Conservation (phyloP, 2,888 invertebrate genomes). For the Sturmia bella region DNA sequence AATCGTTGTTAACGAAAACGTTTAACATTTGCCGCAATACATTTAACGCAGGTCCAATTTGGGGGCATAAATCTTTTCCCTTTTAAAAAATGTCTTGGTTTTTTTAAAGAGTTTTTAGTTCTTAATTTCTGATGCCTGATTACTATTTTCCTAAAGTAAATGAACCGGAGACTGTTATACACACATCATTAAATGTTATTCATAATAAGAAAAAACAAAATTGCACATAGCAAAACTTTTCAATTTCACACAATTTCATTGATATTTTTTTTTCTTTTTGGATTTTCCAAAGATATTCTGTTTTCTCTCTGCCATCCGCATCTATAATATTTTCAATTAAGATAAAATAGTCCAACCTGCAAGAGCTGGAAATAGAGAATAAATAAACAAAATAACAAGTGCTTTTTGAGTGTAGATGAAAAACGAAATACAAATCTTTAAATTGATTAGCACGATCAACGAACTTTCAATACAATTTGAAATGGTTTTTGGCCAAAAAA, state of each 20-base stretch:
- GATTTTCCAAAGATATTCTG: conserved; percentile 32
- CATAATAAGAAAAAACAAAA: conserved; percentile 9
- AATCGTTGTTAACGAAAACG: too few relatives aligned
- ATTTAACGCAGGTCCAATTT: too few relatives aligned
- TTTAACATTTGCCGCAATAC: too few relatives aligned
- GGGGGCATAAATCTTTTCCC: too few relatives aligned
- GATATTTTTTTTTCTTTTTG: conserved; percentile 11
- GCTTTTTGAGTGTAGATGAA: conserved; percentile 50
- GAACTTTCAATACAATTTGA: conserved; percentile 45
- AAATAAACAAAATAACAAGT: conserved; percentile 53
- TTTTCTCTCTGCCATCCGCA: neutral
- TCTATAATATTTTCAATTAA: neutral
- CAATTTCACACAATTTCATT: conserved; percentile 45
- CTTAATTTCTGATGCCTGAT: too few relatives aligned
- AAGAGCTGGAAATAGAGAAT: conserved; percentile 51
- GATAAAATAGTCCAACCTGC: conserved; percentile 18
- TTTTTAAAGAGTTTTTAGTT: too few relatives aligned
- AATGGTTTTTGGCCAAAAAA: conserved; percentile 49
- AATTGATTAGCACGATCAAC: conserved; percentile 53
- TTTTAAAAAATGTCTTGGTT: too few relatives aligned
- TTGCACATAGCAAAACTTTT: conserved; percentile 7
- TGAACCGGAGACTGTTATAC: neutral
- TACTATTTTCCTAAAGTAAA: too few relatives aligned
- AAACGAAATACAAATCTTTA: conserved; percentile 18
- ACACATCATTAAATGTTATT: neutral